A percentile compares a stretch with the other conserved stretches of the same genome.
These are phyloP conservation scores for Stratiomys singularior DNA, from an alignment of 2,888 invertebrate species.

Conservation along the genomic window DNA sequence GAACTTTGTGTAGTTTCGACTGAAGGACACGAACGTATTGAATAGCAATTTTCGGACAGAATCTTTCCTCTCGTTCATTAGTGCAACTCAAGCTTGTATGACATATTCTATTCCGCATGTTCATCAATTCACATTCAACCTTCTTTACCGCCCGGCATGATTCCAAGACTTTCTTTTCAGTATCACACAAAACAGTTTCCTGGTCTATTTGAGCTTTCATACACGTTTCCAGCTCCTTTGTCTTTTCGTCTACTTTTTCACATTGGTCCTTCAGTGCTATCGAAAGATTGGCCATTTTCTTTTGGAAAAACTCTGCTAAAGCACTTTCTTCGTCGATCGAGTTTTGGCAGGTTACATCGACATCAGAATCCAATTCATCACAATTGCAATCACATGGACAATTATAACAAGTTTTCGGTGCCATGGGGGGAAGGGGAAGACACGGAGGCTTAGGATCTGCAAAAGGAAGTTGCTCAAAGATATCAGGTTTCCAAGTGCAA, in stretches of 20 bases:
- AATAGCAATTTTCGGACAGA: not conserved
- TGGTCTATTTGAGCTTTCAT: not conserved
- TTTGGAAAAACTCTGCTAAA: not conserved
- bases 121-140: not conserved
- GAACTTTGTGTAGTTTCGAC: not conserved
- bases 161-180: not conserved
- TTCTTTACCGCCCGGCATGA: not conserved
- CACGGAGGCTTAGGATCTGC: not conserved
- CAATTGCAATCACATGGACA: not conserved
- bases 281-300: not conserved
- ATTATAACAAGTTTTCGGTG: not conserved
- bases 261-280: not conserved
- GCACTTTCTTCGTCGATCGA: not conserved
- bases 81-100: not conserved
- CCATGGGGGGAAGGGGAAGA: not conserved
- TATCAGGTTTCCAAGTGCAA: not conserved
- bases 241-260: not conserved
- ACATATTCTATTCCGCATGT: not conserved
- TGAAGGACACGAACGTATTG: not conserved
- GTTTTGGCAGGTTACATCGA: not conserved
- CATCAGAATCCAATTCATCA: not conserved
- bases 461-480: not conserved
- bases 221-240: not conserved
- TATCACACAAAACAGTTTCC: not conserved
- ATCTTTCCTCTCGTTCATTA: not conserved